phyloP scores from a whole-genome alignment of 2,113 vertebrate genomes.

The Cebus imitator region DNA sequence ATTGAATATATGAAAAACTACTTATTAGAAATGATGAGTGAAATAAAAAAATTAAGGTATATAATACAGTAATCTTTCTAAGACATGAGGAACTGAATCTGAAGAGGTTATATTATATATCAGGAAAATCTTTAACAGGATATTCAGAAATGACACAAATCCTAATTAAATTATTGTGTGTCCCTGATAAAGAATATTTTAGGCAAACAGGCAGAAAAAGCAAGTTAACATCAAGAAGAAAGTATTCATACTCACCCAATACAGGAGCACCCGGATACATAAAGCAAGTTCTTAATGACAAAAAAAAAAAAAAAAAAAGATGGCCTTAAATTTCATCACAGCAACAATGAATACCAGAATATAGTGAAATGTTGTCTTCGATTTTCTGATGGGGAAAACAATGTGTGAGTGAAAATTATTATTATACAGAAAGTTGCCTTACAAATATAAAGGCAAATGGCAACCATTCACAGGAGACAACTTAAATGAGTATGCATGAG shows the following conservation, averaged over 20 bases:
- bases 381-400: neutral
- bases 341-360: neutral
- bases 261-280: no score
- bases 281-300: no score
- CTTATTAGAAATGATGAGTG: neutral
- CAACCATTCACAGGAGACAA: neutral
- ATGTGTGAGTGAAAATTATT: neutral
- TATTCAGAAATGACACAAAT: slow-evolving; percentile 7
- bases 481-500: neutral
- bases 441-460: neutral
- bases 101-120: neutral
- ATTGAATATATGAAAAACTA: slow-evolving; percentile 25
- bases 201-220: neutral
- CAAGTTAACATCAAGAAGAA: neutral
- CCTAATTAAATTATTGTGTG: neutral
- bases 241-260: neutral
- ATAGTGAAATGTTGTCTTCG: neutral
- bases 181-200: neutral
- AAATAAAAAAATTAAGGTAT: neutral
- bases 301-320: neutral
- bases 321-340: neutral
- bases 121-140: neutral
- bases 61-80: neutral
- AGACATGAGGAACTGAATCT: neutral
- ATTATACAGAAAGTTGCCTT: neutral